Evolutionary conservation across 1,140 invertebrate genomes (phyloP).

Genomic region (Temnothorax curvispinosus): DNA sequence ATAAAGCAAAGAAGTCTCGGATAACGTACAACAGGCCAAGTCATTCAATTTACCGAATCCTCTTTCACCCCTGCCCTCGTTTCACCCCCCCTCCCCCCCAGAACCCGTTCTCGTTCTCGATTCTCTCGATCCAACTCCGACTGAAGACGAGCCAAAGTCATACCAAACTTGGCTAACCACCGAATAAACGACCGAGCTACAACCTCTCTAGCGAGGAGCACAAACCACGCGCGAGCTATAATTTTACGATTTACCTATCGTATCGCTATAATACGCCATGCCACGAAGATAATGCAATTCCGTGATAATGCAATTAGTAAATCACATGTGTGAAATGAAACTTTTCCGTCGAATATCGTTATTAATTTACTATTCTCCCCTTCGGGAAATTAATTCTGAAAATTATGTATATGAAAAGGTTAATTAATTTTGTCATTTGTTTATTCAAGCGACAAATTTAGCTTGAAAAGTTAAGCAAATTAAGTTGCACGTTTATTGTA

Average conservation of each 20-base stretch:
- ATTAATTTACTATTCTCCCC: not conserved
- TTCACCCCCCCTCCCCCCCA: not conserved
- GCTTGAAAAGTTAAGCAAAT: not conserved
- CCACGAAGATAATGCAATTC: slow-evolving; percentile 2
- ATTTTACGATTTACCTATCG: slow-evolving; percentile 30
- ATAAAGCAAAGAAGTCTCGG: slow-evolving; percentile 82
- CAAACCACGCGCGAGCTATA: slow-evolving; percentile 42
- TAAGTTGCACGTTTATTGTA: not conserved
- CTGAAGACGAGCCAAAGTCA: slow-evolving; percentile 80
- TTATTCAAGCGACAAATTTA: slow-evolving; percentile 9
- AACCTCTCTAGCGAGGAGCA: slow-evolving; percentile 50
- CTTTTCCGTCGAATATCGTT: not conserved
- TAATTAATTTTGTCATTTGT: slow-evolving; percentile 14
- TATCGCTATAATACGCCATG: slow-evolving; percentile 5
- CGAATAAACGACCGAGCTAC: slow-evolving; percentile 39
- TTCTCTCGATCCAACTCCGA: slow-evolving; percentile 56
- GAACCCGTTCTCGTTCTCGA: slow-evolving; percentile 48
- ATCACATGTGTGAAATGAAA: not conserved
- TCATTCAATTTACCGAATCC: slow-evolving; percentile 84
- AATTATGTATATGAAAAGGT: not conserved
- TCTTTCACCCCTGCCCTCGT: slow-evolving; percentile 52
- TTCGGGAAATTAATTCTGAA: not conserved
- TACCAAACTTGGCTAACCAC: slow-evolving; percentile 78
- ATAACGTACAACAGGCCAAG: slow-evolving; percentile 81
- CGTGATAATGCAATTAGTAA: slow-evolving; percentile 18